A percentile compares a stretch with the other conserved stretches of the same genome.
Conservation (phyloP, 2,888 invertebrate species). For the Yponomeuta sedellus region DNA sequence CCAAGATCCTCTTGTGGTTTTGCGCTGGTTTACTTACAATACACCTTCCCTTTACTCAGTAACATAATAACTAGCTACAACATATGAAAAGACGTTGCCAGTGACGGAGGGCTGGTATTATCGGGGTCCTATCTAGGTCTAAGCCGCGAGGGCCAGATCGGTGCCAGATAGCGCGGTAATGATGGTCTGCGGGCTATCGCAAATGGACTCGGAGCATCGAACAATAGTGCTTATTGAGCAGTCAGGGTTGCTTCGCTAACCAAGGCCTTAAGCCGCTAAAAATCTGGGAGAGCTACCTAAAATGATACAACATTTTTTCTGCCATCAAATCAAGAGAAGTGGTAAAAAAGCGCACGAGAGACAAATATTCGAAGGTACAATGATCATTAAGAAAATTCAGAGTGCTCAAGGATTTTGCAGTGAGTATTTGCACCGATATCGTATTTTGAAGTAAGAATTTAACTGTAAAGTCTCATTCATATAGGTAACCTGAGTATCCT, state of each 20-base stretch:
- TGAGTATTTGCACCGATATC: no score
- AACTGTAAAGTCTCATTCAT: no score
- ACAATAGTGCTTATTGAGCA: not conserved
- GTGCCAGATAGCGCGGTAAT: slow-evolving; percentile 4
- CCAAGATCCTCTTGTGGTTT: not conserved
- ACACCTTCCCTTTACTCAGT: not conserved
- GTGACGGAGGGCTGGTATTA: not conserved
- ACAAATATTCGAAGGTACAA: no score
- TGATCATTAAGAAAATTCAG: no score
- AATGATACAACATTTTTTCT: no score
- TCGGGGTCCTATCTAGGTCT: slow-evolving; percentile 7
- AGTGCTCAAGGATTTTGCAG: no score
- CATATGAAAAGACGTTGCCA: not conserved
- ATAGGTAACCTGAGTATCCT: no score
- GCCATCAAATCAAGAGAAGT: no score
- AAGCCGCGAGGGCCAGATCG: slow-evolving; percentile 9
- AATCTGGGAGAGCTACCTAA: no score
- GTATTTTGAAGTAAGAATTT: no score
- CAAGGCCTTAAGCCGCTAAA: no score
- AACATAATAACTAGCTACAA: not conserved
- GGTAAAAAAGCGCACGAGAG: no score
- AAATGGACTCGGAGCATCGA: not conserved
- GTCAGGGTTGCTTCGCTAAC: not conserved
- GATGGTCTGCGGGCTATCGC: slow-evolving; percentile 6
- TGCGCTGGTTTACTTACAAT: not conserved